Evolutionary conservation across 2,797 vertebrate genomes (phyloP), one percentile per base, ranked within the genome.

Genomic region (Furcifer pardalis): DNA sequence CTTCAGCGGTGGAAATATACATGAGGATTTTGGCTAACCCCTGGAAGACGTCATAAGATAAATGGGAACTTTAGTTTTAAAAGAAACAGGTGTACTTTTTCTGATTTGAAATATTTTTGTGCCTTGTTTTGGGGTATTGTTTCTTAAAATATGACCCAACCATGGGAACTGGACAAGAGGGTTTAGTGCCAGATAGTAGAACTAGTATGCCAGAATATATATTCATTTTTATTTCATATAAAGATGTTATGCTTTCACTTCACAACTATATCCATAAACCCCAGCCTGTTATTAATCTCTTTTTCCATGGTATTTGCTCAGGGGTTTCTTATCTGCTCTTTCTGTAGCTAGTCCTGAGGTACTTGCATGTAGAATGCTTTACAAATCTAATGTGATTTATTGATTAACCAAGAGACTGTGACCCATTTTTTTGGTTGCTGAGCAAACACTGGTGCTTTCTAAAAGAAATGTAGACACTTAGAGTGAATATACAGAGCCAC

Each of bases 361-460:
- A 30, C 52, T 78, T 25, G 23, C n/a, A 71, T 84, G 66, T 72
- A 71, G 12, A 60, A 60, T n/a, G 66, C 49, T 84, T 79, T 73
- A 65, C 25, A 73, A 79, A 79, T 72, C 77, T 49, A 63, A 65
- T 63, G 52, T 49, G 52, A 79, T 73, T n/a, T 79, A 84, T 84
- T 60, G 66, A 84, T 79, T 62, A 35, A 73, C 56, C 63, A n/a
- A 79, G 68, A 79, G 59, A 46, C 56, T 30, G n/a, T 52, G 56
- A 73, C 66, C 56, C 42, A 40, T 72, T 84, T 77, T 77, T n/a
- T 49, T 77, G 74, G 19, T 77, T 35, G 44, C 56, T 84, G 75
- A 63, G 81, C 71, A 82, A 82, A 63, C 59, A 78, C 56, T 62
- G 63, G 27, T 62, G 66, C 56, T 84, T 79, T 79, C 42, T 84